phyloP scores from a whole-genome alignment of 1,140 invertebrate genomes.

The Bombus superbus region DNA sequence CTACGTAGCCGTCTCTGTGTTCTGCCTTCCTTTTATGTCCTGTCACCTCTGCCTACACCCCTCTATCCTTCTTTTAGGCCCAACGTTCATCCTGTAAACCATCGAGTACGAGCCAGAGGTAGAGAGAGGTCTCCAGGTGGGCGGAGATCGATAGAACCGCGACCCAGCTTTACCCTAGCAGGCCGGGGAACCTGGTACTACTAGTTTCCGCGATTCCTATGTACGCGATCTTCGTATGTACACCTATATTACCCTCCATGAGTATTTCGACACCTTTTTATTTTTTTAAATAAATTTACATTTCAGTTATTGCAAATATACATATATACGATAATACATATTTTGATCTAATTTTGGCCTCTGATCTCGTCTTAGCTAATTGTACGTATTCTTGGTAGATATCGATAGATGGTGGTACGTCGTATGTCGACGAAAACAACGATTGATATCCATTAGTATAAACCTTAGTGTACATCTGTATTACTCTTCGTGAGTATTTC shows the following conservation, averaged over 20 bases:
- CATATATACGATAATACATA: neutral
- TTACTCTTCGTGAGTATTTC: too few species aligned
- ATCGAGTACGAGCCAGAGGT: slow-evolving; percentile 56
- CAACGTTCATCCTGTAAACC: slow-evolving; percentile 65
- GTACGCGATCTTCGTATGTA: neutral
- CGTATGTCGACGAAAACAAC: neutral
- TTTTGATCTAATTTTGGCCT: neutral
- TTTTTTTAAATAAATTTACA: too few species aligned
- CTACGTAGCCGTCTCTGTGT: slow-evolving; percentile 7
- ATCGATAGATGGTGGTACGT: neutral
- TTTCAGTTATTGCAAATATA: neutral
- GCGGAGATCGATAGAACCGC: slow-evolving; percentile 79
- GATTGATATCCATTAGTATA: neutral
- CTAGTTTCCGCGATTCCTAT: slow-evolving; percentile 61
- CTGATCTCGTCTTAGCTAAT: neutral
- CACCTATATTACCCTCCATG: neutral
- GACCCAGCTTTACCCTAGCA: slow-evolving; percentile 78
- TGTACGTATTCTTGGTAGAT: neutral
- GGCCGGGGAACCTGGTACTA: slow-evolving; percentile 67
- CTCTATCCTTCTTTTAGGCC: slow-evolving; percentile 37
- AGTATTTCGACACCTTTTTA: neutral
- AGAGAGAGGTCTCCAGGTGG: slow-evolving; percentile 77
- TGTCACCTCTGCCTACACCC: slow-evolving; percentile 18
- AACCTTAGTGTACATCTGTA: too few species aligned
- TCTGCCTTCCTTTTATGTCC: slow-evolving; percentile 46